These are phyloP conservation scores for Hydractinia symbiolongicarpus DNA, from an alignment of 30 jellyfish, hydroid and myxozoan species.

Conservation along the genomic window DNA sequence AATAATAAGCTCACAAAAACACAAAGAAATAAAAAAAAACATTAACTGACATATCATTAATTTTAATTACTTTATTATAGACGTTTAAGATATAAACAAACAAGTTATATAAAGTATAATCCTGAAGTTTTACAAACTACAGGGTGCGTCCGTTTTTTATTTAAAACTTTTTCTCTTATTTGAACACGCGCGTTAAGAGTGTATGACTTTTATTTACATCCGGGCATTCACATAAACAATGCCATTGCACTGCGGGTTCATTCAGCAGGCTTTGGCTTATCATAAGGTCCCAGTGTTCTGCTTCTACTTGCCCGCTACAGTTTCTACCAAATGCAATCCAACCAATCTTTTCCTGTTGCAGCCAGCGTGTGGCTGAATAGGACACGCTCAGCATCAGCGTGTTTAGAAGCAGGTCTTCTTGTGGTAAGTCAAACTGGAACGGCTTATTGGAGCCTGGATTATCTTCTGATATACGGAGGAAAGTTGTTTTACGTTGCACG, in stretches of 20 bases:
- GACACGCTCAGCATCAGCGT: slow-evolving; percentile 93
- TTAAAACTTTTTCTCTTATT: neutral
- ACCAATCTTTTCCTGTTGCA: slow-evolving; percentile 93
- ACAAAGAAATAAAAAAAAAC: too few relatives aligned
- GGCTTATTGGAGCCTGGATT: slow-evolving; percentile 93
- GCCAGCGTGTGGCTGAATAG: slow-evolving; percentile 86
- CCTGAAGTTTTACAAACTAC: too few relatives aligned
- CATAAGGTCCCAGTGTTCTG: slow-evolving; percentile 98
- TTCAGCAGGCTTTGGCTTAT: slow-evolving; percentile 58
- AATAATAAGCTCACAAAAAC: too few relatives aligned
- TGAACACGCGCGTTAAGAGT: slow-evolving; percentile 20
- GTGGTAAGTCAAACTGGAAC: slow-evolving; percentile 63
- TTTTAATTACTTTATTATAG: too few relatives aligned
- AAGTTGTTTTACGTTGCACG: slow-evolving; percentile 91
- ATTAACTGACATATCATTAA: too few relatives aligned
- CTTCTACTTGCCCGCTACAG: slow-evolving; percentile 96
- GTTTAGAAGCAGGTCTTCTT: slow-evolving; percentile 73
- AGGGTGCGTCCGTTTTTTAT: too few relatives aligned
- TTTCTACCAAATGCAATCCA: slow-evolving; percentile 96
- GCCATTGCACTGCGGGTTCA: slow-evolving; percentile 97
- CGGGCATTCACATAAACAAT: slow-evolving; percentile 86
- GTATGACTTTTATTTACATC: slow-evolving; percentile 50
- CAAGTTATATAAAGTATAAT: too few relatives aligned
- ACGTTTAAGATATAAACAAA: too few relatives aligned
- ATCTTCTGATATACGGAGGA: slow-evolving; percentile 63